A percentile compares a stretch with the other conserved stretches of the same genome.
phyloP scores from a whole-genome alignment of 2,888 invertebrate species.

The Pristionchus maxplancki region DNA sequence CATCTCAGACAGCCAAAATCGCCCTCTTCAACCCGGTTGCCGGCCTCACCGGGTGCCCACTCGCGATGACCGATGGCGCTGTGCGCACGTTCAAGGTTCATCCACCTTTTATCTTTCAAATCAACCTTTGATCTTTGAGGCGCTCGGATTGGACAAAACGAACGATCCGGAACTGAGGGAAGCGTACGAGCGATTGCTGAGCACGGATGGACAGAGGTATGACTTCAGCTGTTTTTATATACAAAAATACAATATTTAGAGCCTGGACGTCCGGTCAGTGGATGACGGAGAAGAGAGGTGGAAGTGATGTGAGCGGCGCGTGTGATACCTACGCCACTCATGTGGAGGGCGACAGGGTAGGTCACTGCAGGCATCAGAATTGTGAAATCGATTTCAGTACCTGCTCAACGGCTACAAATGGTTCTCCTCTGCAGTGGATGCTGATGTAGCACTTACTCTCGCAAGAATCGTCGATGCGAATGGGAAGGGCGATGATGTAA shows the following conservation, averaged over 20 bases:
- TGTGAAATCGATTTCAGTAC: conserved; percentile 59
- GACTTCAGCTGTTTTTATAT: not conserved
- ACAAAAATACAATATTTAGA: too few species aligned
- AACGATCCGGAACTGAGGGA: not conserved
- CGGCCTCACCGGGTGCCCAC: conserved; percentile 81
- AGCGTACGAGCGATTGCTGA: conserved; percentile 38
- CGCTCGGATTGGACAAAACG: conserved; percentile 32
- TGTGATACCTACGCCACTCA: conserved; percentile 70
- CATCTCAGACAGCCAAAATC: conserved; percentile 79
- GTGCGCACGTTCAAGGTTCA: conserved; percentile 79
- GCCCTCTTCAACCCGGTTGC: conserved; percentile 81
- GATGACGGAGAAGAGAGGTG: conserved; percentile 83
- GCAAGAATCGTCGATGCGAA: conserved; percentile 80
- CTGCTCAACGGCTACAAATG: conserved; percentile 82
- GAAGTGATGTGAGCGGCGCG: conserved; percentile 81
- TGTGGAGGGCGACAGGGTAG: conserved; percentile 60
- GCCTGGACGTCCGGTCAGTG: conserved; percentile 83
- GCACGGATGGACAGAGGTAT: conserved; percentile 24
- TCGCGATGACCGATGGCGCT: conserved; percentile 83
- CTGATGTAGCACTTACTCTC: conserved; percentile 81
- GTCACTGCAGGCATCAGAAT: too few species aligned
- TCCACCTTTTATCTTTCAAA: not conserved
- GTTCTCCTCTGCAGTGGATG: conserved; percentile 82
- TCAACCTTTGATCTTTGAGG: not conserved
- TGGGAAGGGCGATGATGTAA: conserved; percentile 72